Conservation (phyloP, 2,113 vertebrate species). For the Osmerus eperlanus region DNA sequence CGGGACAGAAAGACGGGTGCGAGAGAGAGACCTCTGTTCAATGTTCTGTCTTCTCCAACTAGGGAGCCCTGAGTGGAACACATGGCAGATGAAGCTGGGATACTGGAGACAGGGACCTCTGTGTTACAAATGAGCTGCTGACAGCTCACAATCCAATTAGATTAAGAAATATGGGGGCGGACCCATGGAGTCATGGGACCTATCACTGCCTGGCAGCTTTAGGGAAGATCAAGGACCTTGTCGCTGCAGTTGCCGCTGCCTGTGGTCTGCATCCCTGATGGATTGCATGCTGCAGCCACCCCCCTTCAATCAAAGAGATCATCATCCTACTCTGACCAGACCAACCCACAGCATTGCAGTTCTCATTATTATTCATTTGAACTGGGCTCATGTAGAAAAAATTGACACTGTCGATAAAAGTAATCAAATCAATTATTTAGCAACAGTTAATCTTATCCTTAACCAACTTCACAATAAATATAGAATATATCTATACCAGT, state of each 20-base stretch:
- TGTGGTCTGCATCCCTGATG: constrained; percentile 31
- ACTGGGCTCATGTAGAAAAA: not conserved
- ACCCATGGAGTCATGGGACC: constrained; percentile 27
- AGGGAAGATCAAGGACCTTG: constrained; percentile 61
- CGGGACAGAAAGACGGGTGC: not conserved
- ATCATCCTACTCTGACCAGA: constrained; percentile 19
- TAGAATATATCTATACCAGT: no score
- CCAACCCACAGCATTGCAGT: not conserved
- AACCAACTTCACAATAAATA: no score
- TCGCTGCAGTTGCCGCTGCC: constrained; percentile 3
- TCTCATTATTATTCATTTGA: not conserved
- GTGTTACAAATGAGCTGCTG: constrained; percentile 58
- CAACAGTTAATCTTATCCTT: no score
- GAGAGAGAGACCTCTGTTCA: constrained; percentile 32
- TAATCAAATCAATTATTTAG: no score
- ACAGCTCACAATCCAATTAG: constrained; percentile 64
- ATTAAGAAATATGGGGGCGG: constrained; percentile 65
- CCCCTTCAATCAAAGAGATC: constrained; percentile 22
- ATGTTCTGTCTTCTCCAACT: constrained; percentile 5
- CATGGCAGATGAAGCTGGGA: constrained; percentile 22
- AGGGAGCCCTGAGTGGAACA: constrained; percentile 29
- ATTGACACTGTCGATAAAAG: no score
- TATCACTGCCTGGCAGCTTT: constrained; percentile 51
- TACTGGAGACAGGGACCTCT: constrained; percentile 35
- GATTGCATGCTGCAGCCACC: constrained; percentile 35